phyloP scores from a whole-genome alignment of 2,888 invertebrate species.

The Luperina nickerlii region DNA sequence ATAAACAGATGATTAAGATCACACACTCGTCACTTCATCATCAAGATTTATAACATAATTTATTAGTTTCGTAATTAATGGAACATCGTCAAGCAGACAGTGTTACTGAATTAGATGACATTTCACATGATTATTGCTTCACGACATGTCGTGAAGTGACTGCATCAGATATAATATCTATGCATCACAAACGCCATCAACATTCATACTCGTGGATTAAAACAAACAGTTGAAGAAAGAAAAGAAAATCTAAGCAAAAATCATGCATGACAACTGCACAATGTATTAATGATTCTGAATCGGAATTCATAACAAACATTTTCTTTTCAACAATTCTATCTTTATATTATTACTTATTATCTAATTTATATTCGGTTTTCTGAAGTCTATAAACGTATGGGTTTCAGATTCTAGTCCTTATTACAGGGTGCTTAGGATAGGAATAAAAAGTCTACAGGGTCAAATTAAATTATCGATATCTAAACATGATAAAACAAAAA shows the following conservation, averaged over 20 bases:
- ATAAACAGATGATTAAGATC: slow-evolving; percentile 30
- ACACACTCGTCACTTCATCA: slow-evolving; percentile 12
- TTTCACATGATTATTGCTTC: not conserved
- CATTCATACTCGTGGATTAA: not conserved
- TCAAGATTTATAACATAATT: slow-evolving; percentile 41
- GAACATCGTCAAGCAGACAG: not conserved
- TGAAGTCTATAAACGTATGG: not conserved
- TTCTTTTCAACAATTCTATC: not conserved
- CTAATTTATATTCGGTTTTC: not conserved
- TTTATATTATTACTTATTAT: not conserved
- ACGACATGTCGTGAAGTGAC: no score
- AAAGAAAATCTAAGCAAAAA: slow-evolving; percentile 8
- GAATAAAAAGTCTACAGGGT: not conserved
- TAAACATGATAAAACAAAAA: no score
- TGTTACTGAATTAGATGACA: slow-evolving; percentile 4
- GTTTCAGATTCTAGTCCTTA: not conserved
- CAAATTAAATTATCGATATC: no score
- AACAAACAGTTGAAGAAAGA: slow-evolving; percentile 2
- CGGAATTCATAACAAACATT: slow-evolving; percentile 33
- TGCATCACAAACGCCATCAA: not conserved
- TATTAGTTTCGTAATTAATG: slow-evolving; percentile 12
- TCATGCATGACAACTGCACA: not conserved
- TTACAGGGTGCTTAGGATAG: no score
- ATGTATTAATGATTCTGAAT: slow-evolving; percentile 1
- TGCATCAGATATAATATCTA: not conserved